Evolutionary conservation across 2,888 invertebrate species (phyloP), one percentile per base, ranked within the genome.

Genomic region (Cybosia mesomella): DNA sequence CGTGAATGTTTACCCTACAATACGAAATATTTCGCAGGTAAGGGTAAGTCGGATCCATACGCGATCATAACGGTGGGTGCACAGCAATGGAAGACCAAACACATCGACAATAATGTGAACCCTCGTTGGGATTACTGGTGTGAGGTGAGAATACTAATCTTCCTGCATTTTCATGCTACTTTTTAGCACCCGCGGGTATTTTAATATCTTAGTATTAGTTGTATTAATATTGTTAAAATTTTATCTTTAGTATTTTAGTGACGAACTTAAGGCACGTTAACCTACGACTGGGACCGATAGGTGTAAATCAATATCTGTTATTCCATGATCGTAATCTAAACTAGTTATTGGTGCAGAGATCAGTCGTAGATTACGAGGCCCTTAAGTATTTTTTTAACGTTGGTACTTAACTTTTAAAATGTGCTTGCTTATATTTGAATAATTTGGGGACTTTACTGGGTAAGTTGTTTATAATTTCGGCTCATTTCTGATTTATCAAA

Each of bases 101-200:
- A 98, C 54, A 98, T 99, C 81, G 97, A 98, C 89, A 99, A 98
- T 90, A 97, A 97, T 76, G 96, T 99, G 36, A 98, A 98, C 95
- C 99, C 99, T 8, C 97, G 98, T 80, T 99, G 99, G 99, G 98
- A 99, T 92, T 98, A 96, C 92, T 98, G 98, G 97, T 99, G 99
- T 90, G 99, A 99, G 98, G 99, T 99, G 77, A 87, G 92, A 64
- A 58, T 53, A 57, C 21, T 36, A 2, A 54, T 63, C 68, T 53
- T 72, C 64, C 62, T 64, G 64, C 73, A 64, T 58, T 70, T 70
- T 69, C 66, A 65, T 39, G 70, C 69, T 68, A 64, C 70, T 57
- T 66, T 71, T 55, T 69, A 75, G 75, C 75, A 81, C 79, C 64
- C 72, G 55, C 80, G 83, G 75, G 69, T 66, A 57, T 63, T 66